phyloP scores from a whole-genome alignment of 2,888 invertebrate species.

The Neoitamus cyanurus region DNA sequence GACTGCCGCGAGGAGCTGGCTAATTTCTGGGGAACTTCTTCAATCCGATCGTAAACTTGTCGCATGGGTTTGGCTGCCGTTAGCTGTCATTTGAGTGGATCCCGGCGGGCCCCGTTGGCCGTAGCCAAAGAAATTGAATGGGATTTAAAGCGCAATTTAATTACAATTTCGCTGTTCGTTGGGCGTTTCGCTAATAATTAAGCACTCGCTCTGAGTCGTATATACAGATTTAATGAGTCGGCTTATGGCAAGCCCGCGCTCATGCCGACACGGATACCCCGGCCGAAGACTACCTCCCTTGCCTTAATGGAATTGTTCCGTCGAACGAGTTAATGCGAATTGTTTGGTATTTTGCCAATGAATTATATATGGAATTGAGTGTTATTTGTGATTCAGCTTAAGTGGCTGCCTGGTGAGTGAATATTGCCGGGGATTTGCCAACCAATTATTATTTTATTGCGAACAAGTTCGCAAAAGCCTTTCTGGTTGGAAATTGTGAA shows the following conservation, averaged over 20 bases:
- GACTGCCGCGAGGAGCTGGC: neutral
- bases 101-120: neutral
- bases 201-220: neutral
- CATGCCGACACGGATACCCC: neutral
- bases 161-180: conserved; percentile 18
- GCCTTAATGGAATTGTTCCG: neutral
- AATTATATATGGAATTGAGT: neutral
- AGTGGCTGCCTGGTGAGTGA: neutral
- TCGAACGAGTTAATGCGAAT: neutral
- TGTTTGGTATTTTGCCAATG: neutral
- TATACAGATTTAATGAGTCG: conserved; percentile 12
- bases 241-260: neutral
- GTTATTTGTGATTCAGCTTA: neutral
- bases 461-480: neutral
- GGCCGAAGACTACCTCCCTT: neutral
- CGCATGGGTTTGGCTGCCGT: neutral
- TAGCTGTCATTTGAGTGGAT: neutral
- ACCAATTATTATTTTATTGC: neutral
- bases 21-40: conserved; percentile 4
- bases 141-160: conserved; percentile 16
- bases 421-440: neutral
- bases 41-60: conserved; percentile 27
- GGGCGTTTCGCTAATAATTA: conserved; percentile 8
- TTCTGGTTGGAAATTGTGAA: neutral
- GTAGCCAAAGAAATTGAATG: neutral